These are phyloP conservation scores for Urocolius indicus DNA, from an alignment of 2,113 vertebrate species.

Conservation along the genomic window DNA sequence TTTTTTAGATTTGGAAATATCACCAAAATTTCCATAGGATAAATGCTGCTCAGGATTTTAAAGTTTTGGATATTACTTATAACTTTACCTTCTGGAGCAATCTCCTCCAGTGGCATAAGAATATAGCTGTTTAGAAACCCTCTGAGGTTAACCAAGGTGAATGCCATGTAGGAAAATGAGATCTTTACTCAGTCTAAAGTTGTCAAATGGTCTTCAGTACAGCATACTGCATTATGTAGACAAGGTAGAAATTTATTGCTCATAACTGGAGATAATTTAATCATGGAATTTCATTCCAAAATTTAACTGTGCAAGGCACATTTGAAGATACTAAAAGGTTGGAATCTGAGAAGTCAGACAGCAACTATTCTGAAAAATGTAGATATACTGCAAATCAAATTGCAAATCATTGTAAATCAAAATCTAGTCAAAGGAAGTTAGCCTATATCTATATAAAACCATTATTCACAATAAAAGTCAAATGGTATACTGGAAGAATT, in stretches of 20 bases:
- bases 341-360: conserved; percentile 1
- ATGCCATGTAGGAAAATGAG: background rate
- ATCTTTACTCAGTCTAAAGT: background rate
- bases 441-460: background rate
- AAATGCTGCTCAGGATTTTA: background rate
- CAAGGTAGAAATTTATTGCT: background rate
- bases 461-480: conserved; percentile 11
- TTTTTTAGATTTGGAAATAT: background rate
- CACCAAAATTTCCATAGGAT: background rate
- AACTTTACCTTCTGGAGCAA: background rate
- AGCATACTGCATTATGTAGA: background rate
- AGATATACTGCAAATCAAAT: background rate
- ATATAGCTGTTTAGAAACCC: background rate
- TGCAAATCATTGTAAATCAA: conserved; percentile 6
- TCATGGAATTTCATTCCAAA: background rate
- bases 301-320: background rate
- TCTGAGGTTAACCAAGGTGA: background rate
- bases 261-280: background rate
- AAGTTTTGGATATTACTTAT: background rate
- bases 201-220: background rate
- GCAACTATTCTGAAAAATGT: conserved; percentile 16
- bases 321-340: background rate
- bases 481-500: background rate
- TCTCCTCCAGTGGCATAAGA: background rate
- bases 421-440: conserved; percentile 8